Evolutionary conservation across 64 coral and sea anemone genomes (phyloP).

Genomic region (Stichodactyla mertensii): DNA sequence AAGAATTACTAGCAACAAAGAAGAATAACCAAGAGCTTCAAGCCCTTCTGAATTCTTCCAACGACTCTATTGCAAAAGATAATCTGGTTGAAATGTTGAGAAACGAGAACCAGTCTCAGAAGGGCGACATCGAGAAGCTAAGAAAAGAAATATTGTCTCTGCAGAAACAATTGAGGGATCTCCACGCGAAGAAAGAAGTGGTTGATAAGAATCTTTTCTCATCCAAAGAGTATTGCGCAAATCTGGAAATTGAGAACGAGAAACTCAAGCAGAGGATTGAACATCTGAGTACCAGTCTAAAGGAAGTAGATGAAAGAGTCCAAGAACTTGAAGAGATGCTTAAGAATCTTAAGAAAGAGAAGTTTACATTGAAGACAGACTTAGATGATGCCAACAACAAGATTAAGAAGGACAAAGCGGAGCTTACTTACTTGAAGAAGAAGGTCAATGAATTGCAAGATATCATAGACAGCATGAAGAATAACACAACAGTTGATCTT

Average conservation of each 20-base stretch:
- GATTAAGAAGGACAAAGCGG: constrained; percentile 60
- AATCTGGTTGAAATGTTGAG: constrained; percentile 13
- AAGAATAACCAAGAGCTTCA: neutral
- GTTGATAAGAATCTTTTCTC: constrained; percentile 56
- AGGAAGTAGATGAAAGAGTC: constrained; percentile 6
- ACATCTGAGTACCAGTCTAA: neutral
- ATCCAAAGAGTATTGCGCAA: constrained; percentile 65
- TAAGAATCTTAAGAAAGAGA: constrained; percentile 61
- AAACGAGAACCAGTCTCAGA: constrained; percentile 19
- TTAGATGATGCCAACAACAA: constrained; percentile 62
- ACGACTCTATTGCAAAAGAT: constrained; percentile 26
- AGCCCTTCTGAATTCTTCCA: constrained; percentile 11
- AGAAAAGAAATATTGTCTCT: constrained; percentile 17
- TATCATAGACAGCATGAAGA: constrained; percentile 57
- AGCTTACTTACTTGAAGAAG: constrained; percentile 32
- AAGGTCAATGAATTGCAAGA: constrained; percentile 51
- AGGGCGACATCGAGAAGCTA: constrained; percentile 29
- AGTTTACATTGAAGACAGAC: constrained; percentile 24
- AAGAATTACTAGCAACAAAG: constrained; percentile 7
- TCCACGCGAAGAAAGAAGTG: constrained; percentile 63
- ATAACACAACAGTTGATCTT: constrained; percentile 27
- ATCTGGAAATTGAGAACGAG: constrained; percentile 65
- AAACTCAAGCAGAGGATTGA: constrained; percentile 37
- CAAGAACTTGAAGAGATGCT: constrained; percentile 34
- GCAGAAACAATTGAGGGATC: constrained; percentile 50